These are phyloP conservation scores for Phylloscopus trochiloides DNA, from an alignment of 2,113 vertebrate species.

Conservation along the genomic window DNA sequence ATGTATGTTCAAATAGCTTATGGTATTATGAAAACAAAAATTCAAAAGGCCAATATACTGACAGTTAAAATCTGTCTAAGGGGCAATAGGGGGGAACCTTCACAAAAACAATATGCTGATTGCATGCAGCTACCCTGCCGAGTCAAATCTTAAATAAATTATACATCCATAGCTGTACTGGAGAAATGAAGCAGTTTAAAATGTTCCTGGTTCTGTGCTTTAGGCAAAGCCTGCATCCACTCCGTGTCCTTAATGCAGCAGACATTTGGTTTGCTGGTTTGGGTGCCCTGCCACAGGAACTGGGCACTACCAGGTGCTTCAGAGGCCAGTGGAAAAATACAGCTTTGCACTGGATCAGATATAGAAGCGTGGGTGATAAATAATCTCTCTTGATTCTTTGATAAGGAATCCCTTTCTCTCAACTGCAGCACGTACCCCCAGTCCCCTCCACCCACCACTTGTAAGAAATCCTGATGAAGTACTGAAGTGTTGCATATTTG, in stretches of 20 bases:
- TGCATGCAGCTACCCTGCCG: conserved; percentile 48
- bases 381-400: not conserved
- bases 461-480: not conserved
- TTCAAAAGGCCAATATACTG: conserved; percentile 49
- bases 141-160: conserved; percentile 67
- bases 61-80: conserved; percentile 61
- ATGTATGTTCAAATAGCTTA: conserved; percentile 58
- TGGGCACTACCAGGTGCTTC: not conserved
- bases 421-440: fast-evolving
- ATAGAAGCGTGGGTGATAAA: not conserved
- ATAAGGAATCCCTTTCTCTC: not conserved
- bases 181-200: conserved; percentile 41
- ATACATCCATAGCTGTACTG: conserved; percentile 25
- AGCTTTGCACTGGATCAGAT: not conserved
- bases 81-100: conserved; percentile 50
- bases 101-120: conserved; percentile 57
- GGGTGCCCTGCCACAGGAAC: not conserved
- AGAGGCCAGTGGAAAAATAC: not conserved
- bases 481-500: not conserved
- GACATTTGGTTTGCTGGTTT: not conserved
- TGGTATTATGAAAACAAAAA: conserved; percentile 62
- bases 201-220: conserved; percentile 18
- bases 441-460: not conserved
- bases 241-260: not conserved
- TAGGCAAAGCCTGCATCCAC: not conserved